A percentile compares a stretch with the other conserved stretches of the same genome.
These are phyloP conservation scores for Danio albolineatus DNA, from an alignment of 2,797 vertebrate species.

Conservation along the genomic window DNA sequence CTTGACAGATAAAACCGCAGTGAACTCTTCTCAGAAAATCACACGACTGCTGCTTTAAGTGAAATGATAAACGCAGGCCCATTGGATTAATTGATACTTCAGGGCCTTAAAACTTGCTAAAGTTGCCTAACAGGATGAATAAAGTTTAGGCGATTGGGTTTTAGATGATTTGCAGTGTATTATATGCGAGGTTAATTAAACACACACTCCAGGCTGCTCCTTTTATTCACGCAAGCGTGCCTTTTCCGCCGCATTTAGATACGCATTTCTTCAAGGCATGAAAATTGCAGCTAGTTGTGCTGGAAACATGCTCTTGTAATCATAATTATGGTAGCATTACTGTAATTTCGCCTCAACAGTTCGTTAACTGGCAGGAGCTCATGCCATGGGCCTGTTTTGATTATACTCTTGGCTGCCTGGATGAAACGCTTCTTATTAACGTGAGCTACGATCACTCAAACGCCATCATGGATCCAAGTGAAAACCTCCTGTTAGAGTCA, in stretches of 20 bases:
- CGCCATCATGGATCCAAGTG: slow-evolving; percentile 19
- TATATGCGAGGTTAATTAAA: slow-evolving; percentile 16
- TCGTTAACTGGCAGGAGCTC: slow-evolving; percentile 50
- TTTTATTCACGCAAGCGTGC: background rate
- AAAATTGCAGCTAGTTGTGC: slow-evolving; percentile 45
- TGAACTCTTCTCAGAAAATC: slow-evolving; percentile 14
- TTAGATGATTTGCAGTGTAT: slow-evolving; percentile 9
- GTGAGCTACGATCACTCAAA: slow-evolving; percentile 41
- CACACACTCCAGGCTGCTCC: slow-evolving; percentile 4
- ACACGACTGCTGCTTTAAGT: background rate
- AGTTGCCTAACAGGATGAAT: slow-evolving; percentile 1
- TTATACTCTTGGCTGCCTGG: slow-evolving; percentile 47
- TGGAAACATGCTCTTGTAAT: slow-evolving; percentile 47
- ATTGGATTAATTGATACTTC: slow-evolving; percentile 9
- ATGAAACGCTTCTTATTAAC: slow-evolving; percentile 29
- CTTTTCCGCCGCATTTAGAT: slow-evolving; percentile 16
- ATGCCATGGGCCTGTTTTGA: slow-evolving; percentile 67
- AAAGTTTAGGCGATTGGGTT: background rate
- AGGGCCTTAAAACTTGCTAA: background rate
- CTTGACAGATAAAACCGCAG: slow-evolving; percentile 39
- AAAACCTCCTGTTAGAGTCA: slow-evolving; percentile 2
- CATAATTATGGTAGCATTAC: slow-evolving; percentile 50
- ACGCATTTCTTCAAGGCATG: slow-evolving; percentile 49
- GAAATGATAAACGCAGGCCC: background rate
- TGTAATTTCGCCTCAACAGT: slow-evolving; percentile 49